Base-by-base conservation (phyloP, 2,888 invertebrate species). In the Ischnura elegans region DNA sequence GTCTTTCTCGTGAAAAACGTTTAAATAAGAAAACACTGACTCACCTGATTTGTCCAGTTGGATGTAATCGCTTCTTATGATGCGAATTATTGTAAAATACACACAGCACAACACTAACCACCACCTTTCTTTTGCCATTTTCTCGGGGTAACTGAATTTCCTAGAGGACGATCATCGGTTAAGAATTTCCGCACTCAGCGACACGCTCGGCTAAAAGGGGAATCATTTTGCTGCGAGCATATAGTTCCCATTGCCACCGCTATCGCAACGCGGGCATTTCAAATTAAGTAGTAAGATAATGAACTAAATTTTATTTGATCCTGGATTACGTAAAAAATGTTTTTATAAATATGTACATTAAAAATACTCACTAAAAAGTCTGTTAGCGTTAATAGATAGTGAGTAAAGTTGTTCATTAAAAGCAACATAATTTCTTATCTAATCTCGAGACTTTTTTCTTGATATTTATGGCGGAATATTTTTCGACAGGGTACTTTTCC, bases 51-150 rank as follows among this genome's bases (percentile, higher is more conserved):
- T 93, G 94, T 94, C 93, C n/a, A 94, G 93, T 51, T 94, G 93
- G 87, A 94, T 93, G 87, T 93, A 94, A 94, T 94, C 94, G 94
- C 94, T 94, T 93, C 93, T 94, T 93, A 94, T 94, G 93, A 94
- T 94, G 94, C 94, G 94, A 93, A 94, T 94, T 93, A 94, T 93
- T 90, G 94, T 94, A 94, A 94, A 94, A 61, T 94, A 94, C 85
- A 94, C 94, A 94, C 94, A 94, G 87, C 94, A 94, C 94, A 94
- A 94, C 93, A 94, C 93, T 90, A 93, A 85, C 94, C 94, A 94
- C 94, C 93, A 93, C 47, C 93, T 93, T 42, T 87, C 94, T 87
- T 94, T 94, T 94, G 94, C 94, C 94, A 94, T 94, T 94, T 94
- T 94, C 93, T 94, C 87, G 29, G 94, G 94, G 93, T 94, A 94